Evolutionary conservation across 2,888 invertebrate species (phyloP).

Genomic region (Stenurella melanura): DNA sequence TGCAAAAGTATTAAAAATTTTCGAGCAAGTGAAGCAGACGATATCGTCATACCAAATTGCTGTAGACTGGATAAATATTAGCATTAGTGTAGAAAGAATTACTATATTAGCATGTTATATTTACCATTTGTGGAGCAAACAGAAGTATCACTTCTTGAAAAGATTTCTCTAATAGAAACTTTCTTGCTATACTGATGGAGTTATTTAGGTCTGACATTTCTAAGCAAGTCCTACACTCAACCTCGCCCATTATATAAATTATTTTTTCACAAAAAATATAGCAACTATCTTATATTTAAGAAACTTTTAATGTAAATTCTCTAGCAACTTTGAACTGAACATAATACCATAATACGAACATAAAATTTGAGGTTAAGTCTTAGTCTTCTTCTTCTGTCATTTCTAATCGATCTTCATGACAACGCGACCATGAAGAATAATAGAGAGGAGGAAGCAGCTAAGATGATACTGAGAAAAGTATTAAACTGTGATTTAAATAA

Average conservation of each 20-base stretch:
- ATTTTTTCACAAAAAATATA: background rate
- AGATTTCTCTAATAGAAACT: slow-evolving; percentile 34
- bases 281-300: too few relatives aligned
- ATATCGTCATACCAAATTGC: background rate
- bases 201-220: slow-evolving; percentile 2
- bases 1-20: background rate
- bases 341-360: background rate
- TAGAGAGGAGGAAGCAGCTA: too few relatives aligned
- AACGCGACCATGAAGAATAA: too few relatives aligned
- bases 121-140: slow-evolving; percentile 37
- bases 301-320: too few relatives aligned
- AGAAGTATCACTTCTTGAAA: slow-evolving; percentile 39
- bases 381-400: too few relatives aligned
- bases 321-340: too few relatives aligned
- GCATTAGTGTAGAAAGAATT: background rate
- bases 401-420: too few relatives aligned
- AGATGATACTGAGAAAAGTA: too few relatives aligned
- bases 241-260: slow-evolving; percentile 8
- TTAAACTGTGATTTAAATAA: too few relatives aligned
- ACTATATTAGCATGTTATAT: background rate
- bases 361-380: background rate
- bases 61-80: background rate
- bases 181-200: slow-evolving; percentile 23
- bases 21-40: background rate
- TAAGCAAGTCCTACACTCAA: slow-evolving; percentile 49